Evolutionary conservation across 1,140 invertebrate species (phyloP).

Genomic region (Meloidogyne chitwoodi): DNA sequence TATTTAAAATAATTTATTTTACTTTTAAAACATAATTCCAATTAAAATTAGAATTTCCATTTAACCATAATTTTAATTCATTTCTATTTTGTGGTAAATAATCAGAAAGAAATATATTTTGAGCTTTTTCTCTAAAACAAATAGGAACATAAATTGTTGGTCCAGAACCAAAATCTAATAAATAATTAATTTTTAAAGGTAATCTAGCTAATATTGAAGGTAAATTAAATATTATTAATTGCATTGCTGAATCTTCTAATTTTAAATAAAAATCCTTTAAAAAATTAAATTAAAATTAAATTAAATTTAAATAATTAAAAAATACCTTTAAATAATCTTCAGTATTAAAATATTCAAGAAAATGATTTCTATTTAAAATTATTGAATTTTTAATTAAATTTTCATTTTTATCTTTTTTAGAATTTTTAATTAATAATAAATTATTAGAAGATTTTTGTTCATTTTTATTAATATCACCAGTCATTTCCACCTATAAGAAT

Average conservation of each 20-base stretch:
- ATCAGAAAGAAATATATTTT: constrained; percentile 56
- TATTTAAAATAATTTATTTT: constrained; percentile 14
- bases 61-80: constrained; percentile 44
- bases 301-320: background rate
- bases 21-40: constrained; percentile 44
- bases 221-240: constrained; percentile 53
- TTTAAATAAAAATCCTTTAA: constrained; percentile 54
- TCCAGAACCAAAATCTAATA: constrained; percentile 32
- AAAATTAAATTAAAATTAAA: constrained; percentile 1
- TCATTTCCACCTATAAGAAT: no score
- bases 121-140: constrained; percentile 45
- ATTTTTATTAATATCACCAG: no score
- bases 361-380: constrained; percentile 18
- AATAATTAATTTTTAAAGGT: constrained; percentile 10
- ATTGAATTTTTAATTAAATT: background rate
- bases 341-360: constrained; percentile 25
- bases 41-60: constrained; percentile 38
- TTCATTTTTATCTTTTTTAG: background rate
- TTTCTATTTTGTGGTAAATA: constrained; percentile 55
- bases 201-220: constrained; percentile 48
- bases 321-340: constrained; percentile 20
- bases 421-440: no score
- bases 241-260: constrained; percentile 56
- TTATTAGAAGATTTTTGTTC: no score
- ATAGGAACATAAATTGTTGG: constrained; percentile 57